Conservation (phyloP, 2,113 vertebrate species). For the Callaeas wilsoni region DNA sequence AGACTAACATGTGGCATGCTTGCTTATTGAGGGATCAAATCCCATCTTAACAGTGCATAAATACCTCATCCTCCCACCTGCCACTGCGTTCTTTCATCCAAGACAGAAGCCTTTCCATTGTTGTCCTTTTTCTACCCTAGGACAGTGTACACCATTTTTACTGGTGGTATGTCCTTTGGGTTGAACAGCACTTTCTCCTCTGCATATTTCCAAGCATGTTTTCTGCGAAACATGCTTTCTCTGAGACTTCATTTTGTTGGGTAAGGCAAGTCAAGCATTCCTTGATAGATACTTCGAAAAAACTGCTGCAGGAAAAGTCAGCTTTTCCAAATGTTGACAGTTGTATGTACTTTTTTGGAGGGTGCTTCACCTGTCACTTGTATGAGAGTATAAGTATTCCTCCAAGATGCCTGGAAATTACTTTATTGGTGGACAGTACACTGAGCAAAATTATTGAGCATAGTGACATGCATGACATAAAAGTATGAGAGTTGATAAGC, state of each 20-base stretch:
- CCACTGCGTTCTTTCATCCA: neutral
- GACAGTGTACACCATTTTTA: neutral
- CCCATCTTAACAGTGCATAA: neutral
- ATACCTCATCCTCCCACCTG: neutral
- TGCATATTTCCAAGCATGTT: neutral
- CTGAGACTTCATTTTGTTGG: neutral
- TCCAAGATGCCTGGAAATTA: neutral
- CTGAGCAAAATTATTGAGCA: neutral
- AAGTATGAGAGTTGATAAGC: neutral
- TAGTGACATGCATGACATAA: neutral
- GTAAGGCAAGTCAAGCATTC: neutral
- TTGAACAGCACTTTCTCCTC: neutral
- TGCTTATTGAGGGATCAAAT: neutral
- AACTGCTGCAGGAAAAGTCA: neutral
- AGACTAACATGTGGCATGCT: neutral
- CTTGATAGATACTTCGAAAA: neutral
- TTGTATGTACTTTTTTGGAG: neutral
- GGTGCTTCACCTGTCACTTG: neutral
- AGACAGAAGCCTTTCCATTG: neutral
- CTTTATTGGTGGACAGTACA: neutral
- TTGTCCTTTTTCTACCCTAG: neutral
- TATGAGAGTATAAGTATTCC: neutral
- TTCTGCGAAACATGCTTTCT: neutral
- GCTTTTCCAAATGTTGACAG: neutral
- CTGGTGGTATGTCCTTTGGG: neutral